A percentile compares a stretch with the other conserved stretches of the same genome.
Evolutionary conservation across 2,113 vertebrate genomes (phyloP).

Genomic region (Istiophorus platypterus): DNA sequence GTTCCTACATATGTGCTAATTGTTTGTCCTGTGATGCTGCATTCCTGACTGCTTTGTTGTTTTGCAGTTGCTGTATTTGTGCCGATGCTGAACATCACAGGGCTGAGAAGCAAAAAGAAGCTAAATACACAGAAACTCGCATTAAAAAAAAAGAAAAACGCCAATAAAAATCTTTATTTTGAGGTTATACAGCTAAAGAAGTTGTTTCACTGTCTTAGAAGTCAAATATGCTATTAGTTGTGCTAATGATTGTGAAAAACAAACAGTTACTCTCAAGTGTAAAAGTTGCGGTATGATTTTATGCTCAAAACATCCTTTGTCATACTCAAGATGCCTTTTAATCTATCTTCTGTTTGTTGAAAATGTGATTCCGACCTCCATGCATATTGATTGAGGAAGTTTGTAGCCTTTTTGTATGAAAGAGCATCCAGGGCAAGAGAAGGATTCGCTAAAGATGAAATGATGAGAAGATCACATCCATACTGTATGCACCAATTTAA

Average conservation of each 20-base stretch:
- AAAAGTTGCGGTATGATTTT: neutral
- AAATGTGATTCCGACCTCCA: neutral
- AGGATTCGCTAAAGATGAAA: neutral
- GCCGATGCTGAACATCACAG: constrained; percentile 55
- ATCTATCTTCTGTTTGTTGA: constrained; percentile 7
- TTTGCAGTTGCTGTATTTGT: constrained; percentile 76
- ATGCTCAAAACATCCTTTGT: constrained; percentile 15
- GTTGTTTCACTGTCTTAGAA: constrained; percentile 31
- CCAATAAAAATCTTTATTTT: constrained; percentile 33
- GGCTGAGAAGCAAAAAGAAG: constrained; percentile 49
- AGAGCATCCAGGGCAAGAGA: neutral
- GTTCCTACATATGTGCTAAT: constrained; percentile 58
- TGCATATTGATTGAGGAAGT: constrained; percentile 16
- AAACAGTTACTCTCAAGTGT: constrained; percentile 10
- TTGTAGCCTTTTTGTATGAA: constrained; percentile 30
- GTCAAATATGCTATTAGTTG: constrained; percentile 4
- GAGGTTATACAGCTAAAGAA: constrained; percentile 18
- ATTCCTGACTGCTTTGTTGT: constrained; percentile 68
- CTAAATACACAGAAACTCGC: constrained; percentile 16
- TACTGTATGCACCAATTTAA: constrained; percentile 4
- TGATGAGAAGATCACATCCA: neutral
- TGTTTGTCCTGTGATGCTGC: constrained; percentile 75
- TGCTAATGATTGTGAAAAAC: constrained; percentile 23
- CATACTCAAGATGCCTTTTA: constrained; percentile 26
- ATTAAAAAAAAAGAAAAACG: neutral